Evolutionary conservation across 2,797 vertebrate genomes (phyloP).

Genomic region (Sarcoramphus papa): DNA sequence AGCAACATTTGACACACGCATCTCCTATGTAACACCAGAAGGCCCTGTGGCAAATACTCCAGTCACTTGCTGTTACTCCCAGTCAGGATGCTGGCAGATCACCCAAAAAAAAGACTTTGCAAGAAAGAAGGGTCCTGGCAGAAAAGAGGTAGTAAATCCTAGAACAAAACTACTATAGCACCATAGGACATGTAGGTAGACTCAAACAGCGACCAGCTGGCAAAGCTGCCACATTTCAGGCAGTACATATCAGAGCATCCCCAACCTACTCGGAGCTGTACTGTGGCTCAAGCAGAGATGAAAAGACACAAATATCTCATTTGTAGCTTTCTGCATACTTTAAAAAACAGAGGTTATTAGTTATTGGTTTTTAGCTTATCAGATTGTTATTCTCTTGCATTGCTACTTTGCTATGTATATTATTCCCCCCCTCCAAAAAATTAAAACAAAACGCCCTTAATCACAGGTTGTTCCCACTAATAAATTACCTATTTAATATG

Average conservation of each 20-base stretch:
- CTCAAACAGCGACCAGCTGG: neutral
- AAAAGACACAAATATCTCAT: neutral
- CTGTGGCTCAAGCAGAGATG: neutral
- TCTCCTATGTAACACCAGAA: neutral
- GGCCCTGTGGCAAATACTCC: accelerated
- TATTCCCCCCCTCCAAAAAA: neutral
- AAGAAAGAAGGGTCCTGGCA: neutral
- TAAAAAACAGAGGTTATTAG: neutral
- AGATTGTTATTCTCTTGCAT: neutral
- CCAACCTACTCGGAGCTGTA: neutral
- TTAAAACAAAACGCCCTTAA: neutral
- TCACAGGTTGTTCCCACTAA: neutral
- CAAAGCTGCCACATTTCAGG: neutral
- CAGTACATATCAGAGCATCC: neutral
- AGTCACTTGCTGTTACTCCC: neutral
- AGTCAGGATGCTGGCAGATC: neutral
- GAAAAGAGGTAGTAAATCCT: neutral
- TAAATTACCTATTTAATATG: neutral
- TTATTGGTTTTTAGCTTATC: neutral
- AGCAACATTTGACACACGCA: neutral
- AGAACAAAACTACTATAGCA: neutral
- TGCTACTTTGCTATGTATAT: neutral
- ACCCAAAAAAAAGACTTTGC: too few species aligned
- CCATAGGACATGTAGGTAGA: neutral
- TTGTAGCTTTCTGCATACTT: neutral